phyloP scores from a whole-genome alignment of 2,888 invertebrate genomes.

The Minunthozetes semirufus region DNA sequence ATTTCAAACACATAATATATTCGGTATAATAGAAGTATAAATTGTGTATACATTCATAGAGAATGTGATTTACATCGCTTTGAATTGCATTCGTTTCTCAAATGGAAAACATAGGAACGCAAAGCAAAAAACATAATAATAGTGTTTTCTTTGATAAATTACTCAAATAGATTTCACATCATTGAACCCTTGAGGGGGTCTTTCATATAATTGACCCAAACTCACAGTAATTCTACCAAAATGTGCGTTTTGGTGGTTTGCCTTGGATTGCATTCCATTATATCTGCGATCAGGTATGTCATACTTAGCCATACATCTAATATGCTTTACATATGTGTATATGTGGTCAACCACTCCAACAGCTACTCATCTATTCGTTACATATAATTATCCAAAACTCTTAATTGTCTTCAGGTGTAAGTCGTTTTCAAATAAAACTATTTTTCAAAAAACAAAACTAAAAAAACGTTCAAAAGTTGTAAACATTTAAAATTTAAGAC shows the following conservation, averaged over 20 bases:
- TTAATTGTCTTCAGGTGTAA: constrained; percentile 4
- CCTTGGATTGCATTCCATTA: constrained; percentile 9
- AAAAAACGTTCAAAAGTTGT: too few relatives aligned
- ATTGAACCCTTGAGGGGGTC: constrained; percentile 28
- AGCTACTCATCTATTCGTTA: not conserved
- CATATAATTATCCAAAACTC: not conserved
- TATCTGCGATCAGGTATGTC: too few relatives aligned
- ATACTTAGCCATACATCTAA: not conserved
- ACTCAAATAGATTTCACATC: constrained; percentile 22
- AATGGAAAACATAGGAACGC: constrained; percentile 3
- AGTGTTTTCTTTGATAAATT: constrained; percentile 32
- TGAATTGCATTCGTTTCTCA: constrained; percentile 25
- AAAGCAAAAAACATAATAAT: constrained; percentile 28
- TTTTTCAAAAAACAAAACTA: too few relatives aligned
- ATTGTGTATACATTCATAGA: constrained; percentile 19
- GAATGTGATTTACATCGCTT: constrained; percentile 29
- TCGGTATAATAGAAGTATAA: not conserved
- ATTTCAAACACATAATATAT: constrained; percentile 1
- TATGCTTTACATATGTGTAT: constrained; percentile 21
- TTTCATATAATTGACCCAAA: constrained; percentile 27
- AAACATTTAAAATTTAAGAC: too few relatives aligned
- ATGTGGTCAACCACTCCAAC: constrained; percentile 24
- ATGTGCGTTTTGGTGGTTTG: constrained; percentile 23
- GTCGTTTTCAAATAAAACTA: not conserved
- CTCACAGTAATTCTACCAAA: not conserved